phyloP scores from a whole-genome alignment of 2,797 vertebrate species.

The Danio choprae region DNA sequence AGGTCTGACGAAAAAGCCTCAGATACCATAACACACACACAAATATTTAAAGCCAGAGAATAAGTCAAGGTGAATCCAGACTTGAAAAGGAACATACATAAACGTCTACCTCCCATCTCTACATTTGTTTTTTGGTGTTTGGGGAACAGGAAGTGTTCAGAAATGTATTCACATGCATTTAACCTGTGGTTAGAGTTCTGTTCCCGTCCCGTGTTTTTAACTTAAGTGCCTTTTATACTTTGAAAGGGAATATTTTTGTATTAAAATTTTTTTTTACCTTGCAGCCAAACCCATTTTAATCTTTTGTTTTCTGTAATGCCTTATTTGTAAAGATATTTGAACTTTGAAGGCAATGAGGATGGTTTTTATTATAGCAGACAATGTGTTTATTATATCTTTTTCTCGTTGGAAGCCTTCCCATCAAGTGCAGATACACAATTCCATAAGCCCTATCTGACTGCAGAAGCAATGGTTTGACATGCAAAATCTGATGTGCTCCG shows the following conservation, averaged over 20 bases:
- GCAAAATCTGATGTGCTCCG: slow-evolving; percentile 8
- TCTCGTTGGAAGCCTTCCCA: slow-evolving; percentile 1
- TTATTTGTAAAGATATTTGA: slow-evolving; percentile 46
- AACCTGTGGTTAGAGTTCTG: slow-evolving; percentile 48
- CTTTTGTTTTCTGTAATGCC: slow-evolving; percentile 14
- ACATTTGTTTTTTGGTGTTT: slow-evolving; percentile 77
- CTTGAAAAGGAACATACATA: slow-evolving; percentile 67
- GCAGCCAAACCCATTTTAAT: slow-evolving; percentile 15
- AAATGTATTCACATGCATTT: slow-evolving; percentile 32
- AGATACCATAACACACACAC: slow-evolving; percentile 33
- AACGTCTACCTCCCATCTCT: slow-evolving; percentile 89
- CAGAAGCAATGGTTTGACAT: slow-evolving; percentile 41
- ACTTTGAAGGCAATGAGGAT: not conserved
- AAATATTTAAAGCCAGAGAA: slow-evolving; percentile 28
- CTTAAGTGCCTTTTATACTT: slow-evolving; percentile 54
- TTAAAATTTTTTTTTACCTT: slow-evolving; percentile 36
- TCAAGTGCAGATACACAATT: slow-evolving; percentile 11
- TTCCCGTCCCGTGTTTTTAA: slow-evolving; percentile 50
- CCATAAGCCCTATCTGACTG: slow-evolving; percentile 58
- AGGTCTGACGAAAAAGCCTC: slow-evolving; percentile 7
- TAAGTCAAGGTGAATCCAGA: slow-evolving; percentile 53
- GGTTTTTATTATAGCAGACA: not conserved
- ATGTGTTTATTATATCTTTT: not conserved
- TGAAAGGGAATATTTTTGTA: slow-evolving; percentile 63
- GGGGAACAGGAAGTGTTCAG: slow-evolving; percentile 56